Conservation (phyloP, 1,140 invertebrate species). For the Tribolium castaneum region DNA sequence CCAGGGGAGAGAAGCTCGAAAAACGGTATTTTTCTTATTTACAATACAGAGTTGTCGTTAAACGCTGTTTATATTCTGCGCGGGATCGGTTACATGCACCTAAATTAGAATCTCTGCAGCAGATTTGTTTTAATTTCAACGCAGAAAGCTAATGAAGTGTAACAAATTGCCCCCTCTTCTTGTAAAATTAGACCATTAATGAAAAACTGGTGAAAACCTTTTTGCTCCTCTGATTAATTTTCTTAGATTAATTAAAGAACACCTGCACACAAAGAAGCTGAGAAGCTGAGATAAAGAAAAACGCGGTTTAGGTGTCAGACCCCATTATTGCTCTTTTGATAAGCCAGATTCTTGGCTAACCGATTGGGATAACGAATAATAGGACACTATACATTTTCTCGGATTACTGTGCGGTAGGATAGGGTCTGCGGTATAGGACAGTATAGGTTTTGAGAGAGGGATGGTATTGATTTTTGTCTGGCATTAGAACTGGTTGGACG, state of each 20-base stretch:
- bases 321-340: conserved; percentile 1
- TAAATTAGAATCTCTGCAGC: not conserved
- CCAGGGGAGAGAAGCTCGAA: too few species aligned
- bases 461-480: conserved; percentile 30
- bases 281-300: not conserved
- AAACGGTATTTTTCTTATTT: too few species aligned
- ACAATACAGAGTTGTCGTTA: too few species aligned
- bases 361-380: not conserved
- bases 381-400: not conserved
- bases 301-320: not conserved
- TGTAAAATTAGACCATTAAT: conserved; percentile 16
- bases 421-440: conserved; percentile 15
- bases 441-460: conserved; percentile 9
- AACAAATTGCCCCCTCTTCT: conserved; percentile 1
- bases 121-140: not conserved
- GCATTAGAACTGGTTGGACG: not conserved
- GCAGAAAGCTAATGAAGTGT: not conserved
- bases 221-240: conserved; percentile 4
- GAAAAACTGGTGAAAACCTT: conserved; percentile 19
- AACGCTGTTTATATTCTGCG: too few species aligned
- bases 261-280: not conserved
- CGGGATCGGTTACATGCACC: not conserved
- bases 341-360: not conserved
- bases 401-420: not conserved
- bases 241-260: conserved; percentile 15